Evolutionary conservation across 2,888 invertebrate species (phyloP).

Genomic region (Clostera curtula): DNA sequence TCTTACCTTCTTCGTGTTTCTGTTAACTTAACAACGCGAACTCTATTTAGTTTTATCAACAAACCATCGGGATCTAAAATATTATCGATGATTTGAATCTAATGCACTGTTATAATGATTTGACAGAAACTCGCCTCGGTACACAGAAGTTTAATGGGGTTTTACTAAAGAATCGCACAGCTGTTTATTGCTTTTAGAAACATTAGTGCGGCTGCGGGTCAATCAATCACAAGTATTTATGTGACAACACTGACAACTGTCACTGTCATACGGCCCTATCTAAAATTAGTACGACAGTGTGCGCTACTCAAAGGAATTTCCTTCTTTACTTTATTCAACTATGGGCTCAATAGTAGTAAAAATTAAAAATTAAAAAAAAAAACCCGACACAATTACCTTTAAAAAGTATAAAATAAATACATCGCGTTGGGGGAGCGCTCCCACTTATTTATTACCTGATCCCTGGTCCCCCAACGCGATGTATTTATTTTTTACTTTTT

Average conservation of each 20-base stretch:
- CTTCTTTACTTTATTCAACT: too few species aligned
- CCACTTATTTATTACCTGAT: too few species aligned
- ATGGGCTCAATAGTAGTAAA: too few species aligned
- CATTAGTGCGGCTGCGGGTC: slow-evolving; percentile 66
- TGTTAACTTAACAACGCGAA: slow-evolving; percentile 18
- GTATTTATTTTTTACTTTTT: too few species aligned
- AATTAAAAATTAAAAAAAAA: too few species aligned
- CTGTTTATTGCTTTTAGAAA: slow-evolving; percentile 66
- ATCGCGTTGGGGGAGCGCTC: too few species aligned
- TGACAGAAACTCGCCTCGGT: slow-evolving; percentile 26
- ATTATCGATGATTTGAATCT: slow-evolving; percentile 24
- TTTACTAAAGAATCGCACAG: slow-evolving; percentile 34
- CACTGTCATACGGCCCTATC: slow-evolving; percentile 27
- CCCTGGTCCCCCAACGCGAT: too few species aligned
- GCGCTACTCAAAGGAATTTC: slow-evolving; percentile 39
- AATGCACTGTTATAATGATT: slow-evolving; percentile 33
- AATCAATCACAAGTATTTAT: slow-evolving; percentile 70
- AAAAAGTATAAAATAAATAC: too few species aligned
- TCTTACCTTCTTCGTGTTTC: slow-evolving; percentile 18
- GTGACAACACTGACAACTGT: slow-evolving; percentile 59
- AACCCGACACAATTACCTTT: too few species aligned
- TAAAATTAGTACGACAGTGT: slow-evolving; percentile 31
- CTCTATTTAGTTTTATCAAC: slow-evolving; percentile 22
- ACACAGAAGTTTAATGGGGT: slow-evolving; percentile 16
- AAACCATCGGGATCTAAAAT: slow-evolving; percentile 20